Percentiles rank a stretch among this genome's conserved stretches.
Evolutionary conservation across 2,888 invertebrate genomes (phyloP).

Genomic region (Metellina segmentata): DNA sequence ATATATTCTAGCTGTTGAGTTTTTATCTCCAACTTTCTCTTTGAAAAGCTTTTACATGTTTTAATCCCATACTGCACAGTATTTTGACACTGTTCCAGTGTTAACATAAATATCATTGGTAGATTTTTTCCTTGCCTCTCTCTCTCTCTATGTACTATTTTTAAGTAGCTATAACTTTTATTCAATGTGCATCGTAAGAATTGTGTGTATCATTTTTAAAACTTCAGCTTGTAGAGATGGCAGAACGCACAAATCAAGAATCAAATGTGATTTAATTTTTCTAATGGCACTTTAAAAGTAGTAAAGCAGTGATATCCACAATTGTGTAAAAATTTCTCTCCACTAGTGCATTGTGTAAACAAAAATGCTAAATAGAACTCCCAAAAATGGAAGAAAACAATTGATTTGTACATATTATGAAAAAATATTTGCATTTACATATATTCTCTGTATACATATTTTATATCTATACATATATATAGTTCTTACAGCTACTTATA

Average conservation of each 20-base stretch:
- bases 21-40: conserved; percentile 52
- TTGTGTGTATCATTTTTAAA: conserved; percentile 33
- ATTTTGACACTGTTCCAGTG: conserved; percentile 68
- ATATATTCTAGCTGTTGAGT: conserved; percentile 53
- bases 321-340: conserved; percentile 52
- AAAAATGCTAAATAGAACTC: conserved; percentile 53
- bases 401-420: conserved; percentile 66
- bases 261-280: conserved; percentile 76
- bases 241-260: conserved; percentile 76
- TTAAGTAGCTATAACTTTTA: conserved; percentile 36
- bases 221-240: conserved; percentile 70
- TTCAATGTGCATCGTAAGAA: conserved; percentile 32
- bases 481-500: conserved; percentile 69
- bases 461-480: conserved; percentile 59
- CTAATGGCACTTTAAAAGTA: conserved; percentile 73
- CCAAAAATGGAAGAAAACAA: conserved; percentile 52
- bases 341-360: conserved; percentile 39
- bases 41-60: conserved; percentile 51
- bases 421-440: conserved; percentile 32
- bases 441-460: conserved; percentile 13
- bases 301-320: conserved; percentile 43
- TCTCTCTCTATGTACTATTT: conserved; percentile 18
- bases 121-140: conserved; percentile 32
- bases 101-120: conserved; percentile 41
- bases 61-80: conserved; percentile 48